Base-by-base conservation (phyloP, 2,888 invertebrate genomes). In the Capitulum mitella region DNA sequence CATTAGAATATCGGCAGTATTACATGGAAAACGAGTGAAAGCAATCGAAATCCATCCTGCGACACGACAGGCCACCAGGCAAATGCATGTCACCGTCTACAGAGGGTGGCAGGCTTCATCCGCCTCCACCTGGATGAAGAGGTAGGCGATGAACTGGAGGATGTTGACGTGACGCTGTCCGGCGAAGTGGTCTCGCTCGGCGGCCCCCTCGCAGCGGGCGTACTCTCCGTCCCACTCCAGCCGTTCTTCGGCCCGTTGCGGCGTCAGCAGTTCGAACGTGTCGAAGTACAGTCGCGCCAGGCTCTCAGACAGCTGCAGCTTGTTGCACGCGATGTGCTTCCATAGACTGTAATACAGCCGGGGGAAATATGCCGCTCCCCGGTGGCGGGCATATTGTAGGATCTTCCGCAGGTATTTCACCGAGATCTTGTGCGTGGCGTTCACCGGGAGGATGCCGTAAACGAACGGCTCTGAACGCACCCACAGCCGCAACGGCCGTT, bases 391-490 rank as follows among this genome's bases (percentile, higher is more conserved):
- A 26, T 70, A 70, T 26, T 70, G 70, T 40, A 70, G 26, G 26
- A 70, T 40, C 70, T 70, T 70, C 26, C 70, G 70, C 70, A 70
- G 70, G 70, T 70, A 70, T 26, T 70, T 70, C 40, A 70, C 70
- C 5, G 70, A 70, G 22, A 70, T 40, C 40, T 70, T 70, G 70
- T 70, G 70, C 40, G 70, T 70, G 70, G 70, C 70, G 37, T 37
- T 70, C 29, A 70, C 70, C 2, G 70, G 70, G 26, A 70, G 40
- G 26, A 70, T 29, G 37, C 70, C 64, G 70, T 70, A 70, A 10
- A 70, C 70, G 37, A 70, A 70, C 10, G 70, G 70, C 40, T 70
- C 40, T 37, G 70, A 70, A 26, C 40, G 70, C 8, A 70, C 70
- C 70, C 70, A 70, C 26, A 70, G 70, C 40, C 70, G 70, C 40